A percentile compares a stretch with the other conserved stretches of the same genome.
phyloP scores from a whole-genome alignment of 2,797 vertebrate species.

The Pelodytes ibericus region DNA sequence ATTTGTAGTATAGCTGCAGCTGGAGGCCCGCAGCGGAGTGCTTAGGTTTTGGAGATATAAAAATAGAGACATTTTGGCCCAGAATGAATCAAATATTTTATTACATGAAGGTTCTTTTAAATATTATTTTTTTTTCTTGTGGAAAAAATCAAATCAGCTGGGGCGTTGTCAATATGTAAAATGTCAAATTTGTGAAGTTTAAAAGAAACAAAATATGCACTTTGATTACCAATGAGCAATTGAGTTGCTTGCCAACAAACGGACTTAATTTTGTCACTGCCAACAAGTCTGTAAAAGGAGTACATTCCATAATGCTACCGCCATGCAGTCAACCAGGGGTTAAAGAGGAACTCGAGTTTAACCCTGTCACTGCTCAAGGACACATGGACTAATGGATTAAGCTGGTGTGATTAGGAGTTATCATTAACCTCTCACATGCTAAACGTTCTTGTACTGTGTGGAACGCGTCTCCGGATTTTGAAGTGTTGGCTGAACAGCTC shows the following conservation, averaged over 20 bases:
- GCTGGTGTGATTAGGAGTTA: neutral
- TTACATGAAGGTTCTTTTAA: too few species aligned
- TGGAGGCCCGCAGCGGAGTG: too few species aligned
- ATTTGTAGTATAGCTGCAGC: too few species aligned
- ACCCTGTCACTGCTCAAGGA: neutral
- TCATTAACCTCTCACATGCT: neutral
- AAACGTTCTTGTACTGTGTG: neutral
- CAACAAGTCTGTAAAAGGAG: neutral
- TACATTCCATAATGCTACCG: neutral
- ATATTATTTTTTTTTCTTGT: neutral
- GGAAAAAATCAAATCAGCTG: neutral
- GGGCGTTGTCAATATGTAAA: neutral
- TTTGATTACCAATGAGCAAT: neutral
- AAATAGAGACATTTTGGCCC: too few species aligned
- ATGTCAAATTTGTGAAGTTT: neutral
- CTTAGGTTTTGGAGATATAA: too few species aligned
- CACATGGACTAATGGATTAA: neutral
- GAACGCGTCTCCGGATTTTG: neutral
- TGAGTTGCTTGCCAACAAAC: neutral
- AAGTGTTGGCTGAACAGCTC: neutral
- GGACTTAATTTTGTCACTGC: too few species aligned
- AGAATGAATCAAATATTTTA: too few species aligned
- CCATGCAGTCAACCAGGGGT: neutral
- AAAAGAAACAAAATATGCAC: neutral
- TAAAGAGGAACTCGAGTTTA: neutral